A percentile compares a stretch with the other conserved stretches of the same genome.
These are phyloP conservation scores for Papilio glaucus DNA, from an alignment of 1,140 invertebrate genomes.

Conservation along the genomic window DNA sequence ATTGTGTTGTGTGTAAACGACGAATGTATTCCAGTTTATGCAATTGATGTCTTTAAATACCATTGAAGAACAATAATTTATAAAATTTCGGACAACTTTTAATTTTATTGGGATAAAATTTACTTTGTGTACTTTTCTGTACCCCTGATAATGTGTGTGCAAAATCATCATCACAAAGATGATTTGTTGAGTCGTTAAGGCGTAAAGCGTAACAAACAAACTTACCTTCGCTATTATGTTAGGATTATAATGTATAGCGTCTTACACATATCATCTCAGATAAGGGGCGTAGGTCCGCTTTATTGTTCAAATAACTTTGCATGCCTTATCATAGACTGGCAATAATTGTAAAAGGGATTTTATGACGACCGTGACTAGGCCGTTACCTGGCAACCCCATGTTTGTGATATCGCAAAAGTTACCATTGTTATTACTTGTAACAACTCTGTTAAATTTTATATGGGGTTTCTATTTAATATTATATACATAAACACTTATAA, in stretches of 20 bases:
- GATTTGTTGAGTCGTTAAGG: no score
- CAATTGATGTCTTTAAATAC: conserved; percentile 2
- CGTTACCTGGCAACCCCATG: conserved; percentile 45
- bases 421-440: conserved; percentile 10
- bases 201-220: no score
- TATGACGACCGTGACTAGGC: conserved; percentile 36
- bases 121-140: no score
- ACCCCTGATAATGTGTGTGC: no score
- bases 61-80: no score
- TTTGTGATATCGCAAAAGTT: conserved; percentile 39
- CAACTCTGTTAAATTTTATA: neutral
- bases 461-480: neutral
- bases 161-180: no score
- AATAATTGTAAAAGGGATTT: conserved; percentile 53
- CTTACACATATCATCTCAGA: conserved; percentile 3
- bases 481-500: neutral
- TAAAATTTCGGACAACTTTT: no score
- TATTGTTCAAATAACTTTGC: conserved; percentile 39
- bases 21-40: conserved; percentile 11
- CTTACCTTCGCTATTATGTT: neutral
- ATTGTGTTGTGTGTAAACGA: conserved; percentile 10
- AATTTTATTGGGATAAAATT: no score
- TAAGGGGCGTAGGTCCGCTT: conserved; percentile 23
- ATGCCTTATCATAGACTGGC: conserved; percentile 43
- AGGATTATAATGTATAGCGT: neutral